Conservation (phyloP, 2,113 vertebrate species). For the Abramis brama region DNA sequence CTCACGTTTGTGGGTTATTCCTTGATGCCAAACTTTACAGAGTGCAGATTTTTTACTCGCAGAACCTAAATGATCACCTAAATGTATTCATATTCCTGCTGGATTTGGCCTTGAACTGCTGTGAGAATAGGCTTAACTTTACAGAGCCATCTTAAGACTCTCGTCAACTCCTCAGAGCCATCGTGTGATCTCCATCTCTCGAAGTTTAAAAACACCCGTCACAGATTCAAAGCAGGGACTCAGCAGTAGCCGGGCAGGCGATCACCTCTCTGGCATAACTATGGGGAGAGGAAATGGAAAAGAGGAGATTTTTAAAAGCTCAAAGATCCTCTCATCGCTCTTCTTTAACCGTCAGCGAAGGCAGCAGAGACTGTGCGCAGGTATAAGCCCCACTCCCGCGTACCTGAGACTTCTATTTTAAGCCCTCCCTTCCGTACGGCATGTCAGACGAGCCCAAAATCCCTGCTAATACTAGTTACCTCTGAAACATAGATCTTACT, state of each 20-base stretch:
- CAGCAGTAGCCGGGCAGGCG: slow-evolving; percentile 68
- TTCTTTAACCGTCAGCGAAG: slow-evolving; percentile 69
- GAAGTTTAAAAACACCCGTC: slow-evolving; percentile 72
- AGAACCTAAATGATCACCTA: slow-evolving; percentile 9
- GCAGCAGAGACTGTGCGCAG: slow-evolving; percentile 71
- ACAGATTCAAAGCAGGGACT: slow-evolving; percentile 71
- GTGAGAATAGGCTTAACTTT: slow-evolving; percentile 75
- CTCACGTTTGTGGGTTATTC: not conserved
- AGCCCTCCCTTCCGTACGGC: slow-evolving; percentile 72
- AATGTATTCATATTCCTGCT: slow-evolving; percentile 56
- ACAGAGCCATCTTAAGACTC: slow-evolving; percentile 73
- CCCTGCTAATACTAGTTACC: slow-evolving; percentile 82
- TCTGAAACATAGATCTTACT: slow-evolving; percentile 79
- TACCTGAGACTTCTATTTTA: slow-evolving; percentile 79
- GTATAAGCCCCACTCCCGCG: slow-evolving; percentile 73
- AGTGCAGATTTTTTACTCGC: not conserved
- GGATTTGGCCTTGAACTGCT: slow-evolving; percentile 74
- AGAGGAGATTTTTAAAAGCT: slow-evolving; percentile 70
- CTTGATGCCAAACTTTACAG: not conserved
- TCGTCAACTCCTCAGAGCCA: slow-evolving; percentile 58
- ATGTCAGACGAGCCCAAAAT: slow-evolving; percentile 82
- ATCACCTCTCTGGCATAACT: slow-evolving; percentile 65
- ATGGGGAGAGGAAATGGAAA: slow-evolving; percentile 66
- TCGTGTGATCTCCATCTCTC: slow-evolving; percentile 70
- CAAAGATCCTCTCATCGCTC: slow-evolving; percentile 74